These are phyloP conservation scores for Asarcornis scutulata DNA, from an alignment of 2,113 vertebrate genomes.

Conservation along the genomic window DNA sequence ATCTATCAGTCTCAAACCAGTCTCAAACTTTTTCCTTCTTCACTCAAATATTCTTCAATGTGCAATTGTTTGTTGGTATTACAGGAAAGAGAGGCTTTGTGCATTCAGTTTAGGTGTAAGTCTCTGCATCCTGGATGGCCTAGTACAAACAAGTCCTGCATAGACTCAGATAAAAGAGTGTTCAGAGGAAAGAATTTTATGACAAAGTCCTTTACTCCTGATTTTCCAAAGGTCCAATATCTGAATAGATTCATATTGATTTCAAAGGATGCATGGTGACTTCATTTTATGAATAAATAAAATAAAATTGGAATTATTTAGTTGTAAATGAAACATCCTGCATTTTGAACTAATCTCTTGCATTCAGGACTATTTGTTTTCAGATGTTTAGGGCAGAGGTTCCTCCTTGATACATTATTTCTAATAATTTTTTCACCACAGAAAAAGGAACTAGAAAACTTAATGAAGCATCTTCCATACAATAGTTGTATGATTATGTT, in stretches of 20 bases:
- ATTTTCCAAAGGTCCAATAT: background rate
- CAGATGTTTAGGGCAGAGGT: background rate
- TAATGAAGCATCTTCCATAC: background rate
- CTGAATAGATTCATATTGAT: background rate
- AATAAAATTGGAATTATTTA: background rate
- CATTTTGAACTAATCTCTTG: background rate
- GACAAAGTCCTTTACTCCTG: background rate
- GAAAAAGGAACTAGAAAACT: background rate
- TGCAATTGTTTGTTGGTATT: background rate
- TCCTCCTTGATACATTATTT: background rate
- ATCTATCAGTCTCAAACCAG: background rate
- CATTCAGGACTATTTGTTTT: background rate
- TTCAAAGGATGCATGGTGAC: background rate
- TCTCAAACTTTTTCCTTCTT: background rate
- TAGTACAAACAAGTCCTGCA: background rate
- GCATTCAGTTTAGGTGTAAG: background rate
- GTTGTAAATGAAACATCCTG: background rate
- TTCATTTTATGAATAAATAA: background rate
- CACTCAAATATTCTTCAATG: accelerated
- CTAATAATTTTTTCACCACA: background rate
- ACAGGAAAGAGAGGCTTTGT: background rate
- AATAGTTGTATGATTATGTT: background rate
- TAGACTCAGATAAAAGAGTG: background rate
- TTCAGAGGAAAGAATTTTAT: background rate
- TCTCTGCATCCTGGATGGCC: background rate